Percentiles rank a stretch among this genome's conserved stretches.
phyloP scores from a whole-genome alignment of 2,888 invertebrate genomes.

The Crematogaster levior region DNA sequence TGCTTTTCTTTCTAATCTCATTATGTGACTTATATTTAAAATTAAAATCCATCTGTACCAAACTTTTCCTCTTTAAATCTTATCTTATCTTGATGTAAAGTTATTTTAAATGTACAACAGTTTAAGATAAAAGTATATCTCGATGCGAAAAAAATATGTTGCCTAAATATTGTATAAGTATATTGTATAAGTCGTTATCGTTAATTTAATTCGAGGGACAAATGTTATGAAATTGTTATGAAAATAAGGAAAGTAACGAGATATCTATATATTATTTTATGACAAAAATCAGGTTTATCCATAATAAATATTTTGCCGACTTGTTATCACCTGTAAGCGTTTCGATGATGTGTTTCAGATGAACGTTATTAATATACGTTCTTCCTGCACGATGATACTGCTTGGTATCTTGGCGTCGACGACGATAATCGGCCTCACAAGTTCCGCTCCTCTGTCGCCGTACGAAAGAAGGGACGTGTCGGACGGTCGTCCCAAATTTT shows the following conservation, averaged over 20 bases:
- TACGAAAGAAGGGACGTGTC: conserved; percentile 77
- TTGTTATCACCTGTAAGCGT: not conserved
- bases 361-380: conserved; percentile 13
- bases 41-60: not conserved
- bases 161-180: too few species aligned
- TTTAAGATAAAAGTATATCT: conserved; percentile 9
- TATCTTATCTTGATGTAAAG: not conserved
- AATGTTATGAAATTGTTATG: not conserved
- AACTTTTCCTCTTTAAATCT: not conserved
- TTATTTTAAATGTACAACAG: too few species aligned
- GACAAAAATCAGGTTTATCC: not conserved
- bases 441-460: conserved; percentile 75
- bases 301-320: not conserved
- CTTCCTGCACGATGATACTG: conserved; percentile 77
- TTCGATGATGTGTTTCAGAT: conserved; percentile 63
- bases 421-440: conserved; percentile 76
- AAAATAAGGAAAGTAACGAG: not conserved
- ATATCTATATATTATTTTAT: not conserved
- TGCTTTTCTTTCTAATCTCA: not conserved
- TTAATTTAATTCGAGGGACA: not conserved
- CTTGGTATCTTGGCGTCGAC: conserved; percentile 76
- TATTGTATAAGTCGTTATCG: not conserved
- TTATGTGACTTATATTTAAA: not conserved
- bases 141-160: not conserved
- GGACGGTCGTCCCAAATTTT: conserved; percentile 73